Conservation (phyloP, 2,113 vertebrate species). For the Paradoxurus hermaphroditus region DNA sequence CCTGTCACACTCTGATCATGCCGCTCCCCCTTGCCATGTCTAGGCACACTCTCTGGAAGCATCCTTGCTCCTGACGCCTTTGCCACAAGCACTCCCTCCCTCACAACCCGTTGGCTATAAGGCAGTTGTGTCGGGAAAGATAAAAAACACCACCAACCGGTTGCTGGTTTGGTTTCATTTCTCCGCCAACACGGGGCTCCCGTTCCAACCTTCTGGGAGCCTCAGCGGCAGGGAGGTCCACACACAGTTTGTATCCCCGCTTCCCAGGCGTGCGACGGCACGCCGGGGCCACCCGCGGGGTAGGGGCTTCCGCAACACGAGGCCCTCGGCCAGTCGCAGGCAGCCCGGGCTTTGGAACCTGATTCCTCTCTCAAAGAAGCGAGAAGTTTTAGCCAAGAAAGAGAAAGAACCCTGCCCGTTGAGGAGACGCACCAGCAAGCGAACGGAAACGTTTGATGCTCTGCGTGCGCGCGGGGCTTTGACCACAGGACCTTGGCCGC, state of each 20-base stretch:
- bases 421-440: neutral
- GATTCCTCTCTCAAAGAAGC: neutral
- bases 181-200: neutral
- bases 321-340: accelerated
- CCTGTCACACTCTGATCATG: too few relatives aligned
- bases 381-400: neutral
- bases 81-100: neutral
- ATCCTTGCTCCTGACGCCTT: neutral
- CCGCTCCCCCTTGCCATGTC: too few relatives aligned
- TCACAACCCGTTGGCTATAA: neutral
- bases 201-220: neutral
- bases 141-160: neutral
- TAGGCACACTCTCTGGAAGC: too few relatives aligned
- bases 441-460: too few relatives aligned
- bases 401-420: neutral
- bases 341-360: neutral
- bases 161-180: neutral
- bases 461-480: neutral
- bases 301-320: neutral
- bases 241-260: neutral
- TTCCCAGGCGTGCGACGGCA: neutral
- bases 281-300: neutral
- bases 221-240: neutral
- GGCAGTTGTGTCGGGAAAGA: neutral
- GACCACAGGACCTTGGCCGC: neutral